These are phyloP conservation scores for Delia radicum DNA, from an alignment of 1,140 invertebrate genomes.

Conservation along the genomic window DNA sequence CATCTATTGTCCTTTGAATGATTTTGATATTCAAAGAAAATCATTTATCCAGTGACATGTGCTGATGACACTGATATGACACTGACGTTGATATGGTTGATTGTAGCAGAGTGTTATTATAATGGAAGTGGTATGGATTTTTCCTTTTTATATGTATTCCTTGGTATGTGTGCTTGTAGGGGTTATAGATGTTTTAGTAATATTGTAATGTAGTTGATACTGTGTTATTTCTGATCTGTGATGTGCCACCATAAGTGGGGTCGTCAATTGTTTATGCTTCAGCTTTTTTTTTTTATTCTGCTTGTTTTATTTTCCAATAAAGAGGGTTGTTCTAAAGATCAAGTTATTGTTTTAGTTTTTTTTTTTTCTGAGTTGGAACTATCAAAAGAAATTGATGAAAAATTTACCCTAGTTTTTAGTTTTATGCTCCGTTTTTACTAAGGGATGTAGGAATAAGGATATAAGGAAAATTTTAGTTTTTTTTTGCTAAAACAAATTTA, in stretches of 20 bases:
- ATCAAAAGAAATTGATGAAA: background rate
- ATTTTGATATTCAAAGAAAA: background rate
- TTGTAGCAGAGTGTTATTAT: background rate
- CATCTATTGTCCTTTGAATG: background rate
- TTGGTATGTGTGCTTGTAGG: background rate
- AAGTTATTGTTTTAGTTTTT: background rate
- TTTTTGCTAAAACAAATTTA: no score
- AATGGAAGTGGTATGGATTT: background rate
- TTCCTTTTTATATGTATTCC: background rate
- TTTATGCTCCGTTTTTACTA: background rate
- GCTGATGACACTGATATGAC: slow-evolving; percentile 21
- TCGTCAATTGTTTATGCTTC: background rate
- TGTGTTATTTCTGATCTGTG: background rate
- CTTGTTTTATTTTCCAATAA: background rate
- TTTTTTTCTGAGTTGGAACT: background rate
- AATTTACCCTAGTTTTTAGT: background rate
- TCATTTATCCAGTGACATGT: slow-evolving; percentile 22
- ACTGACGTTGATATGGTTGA: slow-evolving; percentile 19
- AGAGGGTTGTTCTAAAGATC: background rate
- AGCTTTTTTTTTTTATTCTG: background rate
- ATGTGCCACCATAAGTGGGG: background rate
- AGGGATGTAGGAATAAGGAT: no score
- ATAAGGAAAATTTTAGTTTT: no score
- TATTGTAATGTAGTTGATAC: background rate
- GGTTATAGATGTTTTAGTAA: background rate